phyloP scores from a whole-genome alignment of 2,797 vertebrate species.

The Poeciliopsis presidionis region DNA sequence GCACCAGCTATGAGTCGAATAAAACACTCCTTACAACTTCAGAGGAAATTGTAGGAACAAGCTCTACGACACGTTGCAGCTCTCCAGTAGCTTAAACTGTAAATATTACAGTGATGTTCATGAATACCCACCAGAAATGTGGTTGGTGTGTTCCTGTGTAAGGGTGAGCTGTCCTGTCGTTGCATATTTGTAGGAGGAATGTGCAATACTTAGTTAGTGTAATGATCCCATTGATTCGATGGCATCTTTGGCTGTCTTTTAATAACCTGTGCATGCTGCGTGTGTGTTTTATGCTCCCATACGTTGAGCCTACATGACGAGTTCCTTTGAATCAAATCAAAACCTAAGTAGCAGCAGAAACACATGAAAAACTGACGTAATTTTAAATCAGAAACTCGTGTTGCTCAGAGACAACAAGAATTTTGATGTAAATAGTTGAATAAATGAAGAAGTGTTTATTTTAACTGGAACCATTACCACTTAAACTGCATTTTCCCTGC shows the following conservation, averaged over 20 bases:
- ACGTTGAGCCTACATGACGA: constrained; percentile 26
- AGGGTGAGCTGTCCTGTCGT: not conserved
- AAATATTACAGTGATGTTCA: constrained; percentile 5
- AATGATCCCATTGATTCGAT: constrained; percentile 21
- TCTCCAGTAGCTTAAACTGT: not conserved
- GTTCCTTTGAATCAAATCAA: constrained; percentile 14
- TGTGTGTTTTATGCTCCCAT: constrained; percentile 32
- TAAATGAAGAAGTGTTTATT: constrained; percentile 12
- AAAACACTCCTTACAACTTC: constrained; percentile 26
- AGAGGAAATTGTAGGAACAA: constrained; percentile 13
- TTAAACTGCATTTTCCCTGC: constrained; percentile 19
- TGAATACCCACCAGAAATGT: not conserved
- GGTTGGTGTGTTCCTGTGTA: constrained; percentile 6
- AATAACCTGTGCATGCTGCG: constrained; percentile 62
- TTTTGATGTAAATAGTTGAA: constrained; percentile 60
- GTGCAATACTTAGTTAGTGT: constrained; percentile 54
- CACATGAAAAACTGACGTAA: constrained; percentile 32
- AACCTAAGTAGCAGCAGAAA: constrained; percentile 25
- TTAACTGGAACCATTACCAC: constrained; percentile 17
- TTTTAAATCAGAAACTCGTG: constrained; percentile 21
- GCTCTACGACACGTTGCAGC: constrained; percentile 7
- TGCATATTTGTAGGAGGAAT: constrained; percentile 20
- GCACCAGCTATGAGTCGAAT: constrained; percentile 28
- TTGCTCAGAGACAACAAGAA: constrained; percentile 24
- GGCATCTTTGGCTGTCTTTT: constrained; percentile 40